Conservation (phyloP, 2,797 vertebrate species). For the Eutrigla gurnardus region DNA sequence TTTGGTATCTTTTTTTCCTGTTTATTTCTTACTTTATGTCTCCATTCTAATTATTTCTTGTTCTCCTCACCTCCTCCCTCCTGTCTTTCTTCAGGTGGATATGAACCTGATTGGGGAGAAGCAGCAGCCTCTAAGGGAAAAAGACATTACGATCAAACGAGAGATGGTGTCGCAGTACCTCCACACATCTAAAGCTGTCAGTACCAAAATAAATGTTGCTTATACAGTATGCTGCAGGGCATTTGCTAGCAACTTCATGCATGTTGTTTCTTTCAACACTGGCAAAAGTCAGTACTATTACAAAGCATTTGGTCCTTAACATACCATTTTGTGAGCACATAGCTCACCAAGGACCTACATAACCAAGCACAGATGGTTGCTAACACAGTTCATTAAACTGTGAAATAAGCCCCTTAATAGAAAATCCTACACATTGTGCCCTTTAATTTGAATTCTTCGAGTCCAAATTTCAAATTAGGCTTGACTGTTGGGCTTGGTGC, state of each 20-base stretch:
- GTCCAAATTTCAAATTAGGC: slow-evolving; percentile 32
- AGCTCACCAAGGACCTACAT: slow-evolving; percentile 22
- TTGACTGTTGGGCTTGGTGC: slow-evolving; percentile 23
- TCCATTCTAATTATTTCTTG: background rate
- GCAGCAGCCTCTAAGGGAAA: slow-evolving; percentile 89
- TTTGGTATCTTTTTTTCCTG: background rate
- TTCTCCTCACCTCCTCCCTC: background rate
- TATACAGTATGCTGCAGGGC: background rate
- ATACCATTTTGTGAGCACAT: background rate
- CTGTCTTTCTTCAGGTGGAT: slow-evolving; percentile 82
- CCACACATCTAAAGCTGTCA: slow-evolving; percentile 91
- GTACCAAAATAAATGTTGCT: slow-evolving; percentile 56
- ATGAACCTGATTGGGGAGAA: slow-evolving; percentile 94
- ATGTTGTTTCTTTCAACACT: background rate
- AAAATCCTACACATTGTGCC: slow-evolving; percentile 14
- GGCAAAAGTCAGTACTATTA: background rate
- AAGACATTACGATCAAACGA: slow-evolving; percentile 92
- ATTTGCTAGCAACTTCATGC: background rate
- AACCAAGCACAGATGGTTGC: slow-evolving; percentile 46
- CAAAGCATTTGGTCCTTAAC: background rate
- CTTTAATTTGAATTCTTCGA: slow-evolving; percentile 32
- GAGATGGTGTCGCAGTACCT: slow-evolving; percentile 96
- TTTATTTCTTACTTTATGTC: background rate
- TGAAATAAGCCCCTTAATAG: slow-evolving; percentile 46
- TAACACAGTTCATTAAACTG: slow-evolving; percentile 45